Evolutionary conservation across 2,888 invertebrate genomes (phyloP).

Genomic region (Synanthedon vespiformis): DNA sequence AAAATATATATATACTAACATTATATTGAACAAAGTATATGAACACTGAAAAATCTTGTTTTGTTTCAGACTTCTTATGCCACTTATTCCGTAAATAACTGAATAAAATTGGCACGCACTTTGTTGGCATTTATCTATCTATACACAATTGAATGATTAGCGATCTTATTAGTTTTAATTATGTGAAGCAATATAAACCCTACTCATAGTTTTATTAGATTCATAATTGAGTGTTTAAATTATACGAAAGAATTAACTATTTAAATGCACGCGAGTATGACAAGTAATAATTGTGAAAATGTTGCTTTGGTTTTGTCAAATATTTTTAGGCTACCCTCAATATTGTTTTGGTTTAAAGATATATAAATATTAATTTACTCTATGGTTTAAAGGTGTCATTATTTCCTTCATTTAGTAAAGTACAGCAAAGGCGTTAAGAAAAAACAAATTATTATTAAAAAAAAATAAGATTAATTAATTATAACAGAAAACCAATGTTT

Average conservation of each 20-base stretch:
- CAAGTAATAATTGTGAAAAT: background rate
- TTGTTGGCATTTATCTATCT: background rate
- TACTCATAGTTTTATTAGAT: background rate
- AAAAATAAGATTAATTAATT: too few relatives aligned
- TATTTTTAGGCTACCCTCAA: background rate
- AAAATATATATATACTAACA: too few relatives aligned
- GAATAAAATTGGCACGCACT: conserved; percentile 17
- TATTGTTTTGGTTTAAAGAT: too few relatives aligned
- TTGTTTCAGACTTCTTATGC: too few relatives aligned
- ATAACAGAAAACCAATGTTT: too few relatives aligned
- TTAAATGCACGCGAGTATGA: background rate
- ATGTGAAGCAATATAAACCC: background rate
- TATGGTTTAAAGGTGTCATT: too few relatives aligned
- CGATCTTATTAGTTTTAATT: conserved; percentile 1
- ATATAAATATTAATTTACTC: too few relatives aligned
- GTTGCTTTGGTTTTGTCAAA: background rate
- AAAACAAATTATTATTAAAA: too few relatives aligned
- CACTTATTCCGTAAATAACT: conserved; percentile 11
- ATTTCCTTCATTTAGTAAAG: too few relatives aligned
- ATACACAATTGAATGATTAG: background rate
- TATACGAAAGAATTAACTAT: background rate
- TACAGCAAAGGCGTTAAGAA: too few relatives aligned
- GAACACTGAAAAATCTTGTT: too few relatives aligned
- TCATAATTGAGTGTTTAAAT: background rate
- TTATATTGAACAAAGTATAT: too few relatives aligned